Evolutionary conservation across 1,140 invertebrate genomes (phyloP).

Genomic region (Lethrus apterus): DNA sequence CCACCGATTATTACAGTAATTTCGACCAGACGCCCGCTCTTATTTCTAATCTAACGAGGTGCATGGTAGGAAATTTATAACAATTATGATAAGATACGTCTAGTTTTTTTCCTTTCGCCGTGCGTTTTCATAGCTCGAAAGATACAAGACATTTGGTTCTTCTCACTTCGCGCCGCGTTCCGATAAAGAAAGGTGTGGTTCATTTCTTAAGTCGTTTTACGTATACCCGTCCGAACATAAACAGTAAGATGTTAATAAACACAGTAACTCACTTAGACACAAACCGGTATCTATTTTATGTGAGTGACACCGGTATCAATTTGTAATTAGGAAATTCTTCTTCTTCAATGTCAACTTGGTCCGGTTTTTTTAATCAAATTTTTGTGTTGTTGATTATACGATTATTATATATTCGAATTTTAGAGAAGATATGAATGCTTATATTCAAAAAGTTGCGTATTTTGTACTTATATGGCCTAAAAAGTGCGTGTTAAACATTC

Average conservation of each 20-base stretch:
- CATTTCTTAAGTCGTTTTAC: slow-evolving; percentile 4
- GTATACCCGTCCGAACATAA: slow-evolving; percentile 7
- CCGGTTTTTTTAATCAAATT: no score
- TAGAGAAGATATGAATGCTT: no score
- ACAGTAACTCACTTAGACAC: slow-evolving; percentile 11
- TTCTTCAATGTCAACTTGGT: not conserved
- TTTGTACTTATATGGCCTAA: no score
- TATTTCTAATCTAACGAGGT: no score
- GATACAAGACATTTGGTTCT: slow-evolving; percentile 10
- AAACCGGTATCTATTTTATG: slow-evolving; percentile 8
- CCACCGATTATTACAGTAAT: no score
- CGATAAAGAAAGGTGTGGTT: slow-evolving; percentile 11
- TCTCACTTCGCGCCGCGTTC: no score
- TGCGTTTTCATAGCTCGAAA: slow-evolving; percentile 6
- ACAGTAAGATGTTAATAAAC: slow-evolving; percentile 13
- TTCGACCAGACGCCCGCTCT: no score
- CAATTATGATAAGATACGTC: slow-evolving; percentile 13
- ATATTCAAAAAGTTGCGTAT: no score
- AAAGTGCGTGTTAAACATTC: no score
- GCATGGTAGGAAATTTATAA: no score
- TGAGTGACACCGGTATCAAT: slow-evolving; percentile 12
- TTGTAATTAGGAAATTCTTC: slow-evolving; percentile 11
- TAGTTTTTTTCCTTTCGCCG: slow-evolving; percentile 1
- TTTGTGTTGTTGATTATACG: no score
- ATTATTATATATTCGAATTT: no score